A percentile compares a stretch with the other conserved stretches of the same genome.
Evolutionary conservation across 2,113 vertebrate species (phyloP).

Genomic region (Delphinapterus leucas): DNA sequence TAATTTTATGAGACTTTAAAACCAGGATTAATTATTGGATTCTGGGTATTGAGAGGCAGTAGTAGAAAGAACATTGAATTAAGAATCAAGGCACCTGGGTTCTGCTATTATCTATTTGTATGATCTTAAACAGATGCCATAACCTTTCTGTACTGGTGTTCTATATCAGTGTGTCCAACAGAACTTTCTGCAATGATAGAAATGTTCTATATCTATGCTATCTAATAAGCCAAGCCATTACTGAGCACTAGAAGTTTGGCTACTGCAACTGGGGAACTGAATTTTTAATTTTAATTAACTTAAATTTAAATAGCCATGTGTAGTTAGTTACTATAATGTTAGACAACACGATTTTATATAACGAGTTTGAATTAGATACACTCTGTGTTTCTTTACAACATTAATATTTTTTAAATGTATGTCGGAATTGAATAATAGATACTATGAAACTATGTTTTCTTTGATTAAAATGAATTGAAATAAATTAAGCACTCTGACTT

Average conservation of each 20-base stretch:
- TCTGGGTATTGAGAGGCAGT: neutral
- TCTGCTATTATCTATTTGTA: neutral
- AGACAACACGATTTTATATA: neutral
- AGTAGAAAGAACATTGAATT: neutral
- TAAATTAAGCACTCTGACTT: neutral
- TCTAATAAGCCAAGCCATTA: neutral
- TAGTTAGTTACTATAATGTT: neutral
- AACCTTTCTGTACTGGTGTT: neutral
- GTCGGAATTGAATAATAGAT: neutral
- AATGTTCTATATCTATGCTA: neutral
- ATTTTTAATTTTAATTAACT: conserved; percentile 32
- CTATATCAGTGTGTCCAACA: neutral
- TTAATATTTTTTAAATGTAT: neutral
- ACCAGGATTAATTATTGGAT: conserved; percentile 1
- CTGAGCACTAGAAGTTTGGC: neutral
- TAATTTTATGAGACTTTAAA: conserved; percentile 10
- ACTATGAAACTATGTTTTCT: neutral
- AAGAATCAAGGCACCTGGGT: neutral
- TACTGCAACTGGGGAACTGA: neutral
- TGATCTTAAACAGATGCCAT: neutral
- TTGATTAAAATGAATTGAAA: conserved; percentile 15
- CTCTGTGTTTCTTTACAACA: neutral
- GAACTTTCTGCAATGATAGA: neutral
- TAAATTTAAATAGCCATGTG: neutral
- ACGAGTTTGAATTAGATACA: neutral